Base-by-base conservation (phyloP, 2,797 vertebrate species). In the Rhodeus uyekii region DNA sequence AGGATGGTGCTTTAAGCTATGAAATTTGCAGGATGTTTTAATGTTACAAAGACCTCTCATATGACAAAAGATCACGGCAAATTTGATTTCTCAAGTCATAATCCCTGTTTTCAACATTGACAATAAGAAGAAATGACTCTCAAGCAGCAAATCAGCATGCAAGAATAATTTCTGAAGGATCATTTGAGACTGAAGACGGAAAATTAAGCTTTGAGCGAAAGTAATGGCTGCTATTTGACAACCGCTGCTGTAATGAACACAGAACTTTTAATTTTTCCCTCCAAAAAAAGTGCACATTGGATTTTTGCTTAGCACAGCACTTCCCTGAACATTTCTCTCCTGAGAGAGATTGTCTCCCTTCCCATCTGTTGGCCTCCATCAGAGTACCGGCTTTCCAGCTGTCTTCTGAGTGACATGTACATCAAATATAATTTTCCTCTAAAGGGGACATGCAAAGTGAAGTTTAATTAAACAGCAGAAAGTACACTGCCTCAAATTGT, bases 241-340 rank as follows among this genome's bases (percentile, higher is more conserved):
- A 34, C 27, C 27, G 32, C 27, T 1, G 5, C 55, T 60, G 38
- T 22, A 44, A 44, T 78, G 14, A 24, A 44, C 16, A 39, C 48
- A 32, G 24, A 42, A 82, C 48, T 68, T 82, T 22, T 1, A 4
- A 58, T 67, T 90, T n/a, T 88, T 76, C 83, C 71, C 78, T 77
- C 77, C 88, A 91, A 84, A 85, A 86, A 90, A 90, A 34, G 87
- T 91, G 89, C 90, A 88, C 83, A 77, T 8, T 42, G 79, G 90
- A 81, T 90, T 91, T 90, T 75, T 86, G 90, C 92, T 88, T 84
- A 89, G 83, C 0, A 18, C 39, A 6, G 75, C 91, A 90, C 90
- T 88, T 90, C 42, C 64, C 72, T 44, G 38, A 74, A 81, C 69
- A 63, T 86, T 77, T 89, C 77, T 64, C 88, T 80, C 58, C 81